These are phyloP conservation scores for Eupeodes latifasciatus DNA, from an alignment of 2,888 invertebrate species.

Conservation along the genomic window DNA sequence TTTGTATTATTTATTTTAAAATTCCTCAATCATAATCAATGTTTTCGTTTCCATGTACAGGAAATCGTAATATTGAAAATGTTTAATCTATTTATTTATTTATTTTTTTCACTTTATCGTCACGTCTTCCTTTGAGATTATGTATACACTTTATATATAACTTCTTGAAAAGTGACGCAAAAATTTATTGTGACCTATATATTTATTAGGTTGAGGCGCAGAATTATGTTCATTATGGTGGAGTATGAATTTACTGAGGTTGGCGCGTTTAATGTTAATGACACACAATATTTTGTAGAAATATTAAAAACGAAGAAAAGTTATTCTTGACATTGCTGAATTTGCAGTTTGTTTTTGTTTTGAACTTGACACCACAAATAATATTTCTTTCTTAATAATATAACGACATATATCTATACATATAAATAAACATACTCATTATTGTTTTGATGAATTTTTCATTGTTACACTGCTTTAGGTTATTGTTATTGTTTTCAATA, in stretches of 20 bases:
- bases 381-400: no score
- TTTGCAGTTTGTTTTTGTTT: slow-evolving; percentile 51
- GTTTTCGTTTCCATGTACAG: neutral
- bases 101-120: neutral
- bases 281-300: neutral
- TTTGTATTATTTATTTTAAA: neutral
- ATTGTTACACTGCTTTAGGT: neutral
- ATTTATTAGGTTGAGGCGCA: neutral
- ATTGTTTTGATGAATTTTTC: neutral
- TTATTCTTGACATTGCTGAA: slow-evolving; percentile 52
- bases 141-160: neutral
- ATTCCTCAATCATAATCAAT: neutral
- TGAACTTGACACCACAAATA: slow-evolving; percentile 58
- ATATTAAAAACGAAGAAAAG: slow-evolving; percentile 13
- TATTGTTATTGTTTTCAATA: neutral
- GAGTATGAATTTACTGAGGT: neutral
- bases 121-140: neutral
- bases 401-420: no score
- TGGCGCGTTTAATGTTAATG: neutral
- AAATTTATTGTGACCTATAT: slow-evolving; percentile 55
- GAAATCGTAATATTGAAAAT: neutral
- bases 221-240: neutral
- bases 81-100: neutral
- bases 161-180: slow-evolving; percentile 39
- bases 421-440: slow-evolving; percentile 8